These are phyloP conservation scores for Amphipyra tragopoginis DNA, from an alignment of 2,888 invertebrate species.

Conservation along the genomic window DNA sequence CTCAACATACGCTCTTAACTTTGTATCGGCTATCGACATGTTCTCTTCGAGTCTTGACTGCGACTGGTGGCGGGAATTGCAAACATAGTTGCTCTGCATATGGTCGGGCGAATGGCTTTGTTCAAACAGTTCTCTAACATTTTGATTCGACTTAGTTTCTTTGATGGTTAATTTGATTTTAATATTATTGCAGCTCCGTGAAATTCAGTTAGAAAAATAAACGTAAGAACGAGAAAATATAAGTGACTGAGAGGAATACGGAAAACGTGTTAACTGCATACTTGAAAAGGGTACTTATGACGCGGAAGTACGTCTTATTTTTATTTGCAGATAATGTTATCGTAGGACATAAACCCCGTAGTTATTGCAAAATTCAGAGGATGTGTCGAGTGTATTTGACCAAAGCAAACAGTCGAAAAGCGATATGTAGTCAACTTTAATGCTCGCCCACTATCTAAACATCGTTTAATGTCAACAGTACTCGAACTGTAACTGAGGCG, in stretches of 20 bases:
- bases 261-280: conserved; percentile 7
- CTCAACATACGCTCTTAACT: conserved; percentile 79
- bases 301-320: conserved; percentile 34
- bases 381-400: conserved; percentile 65
- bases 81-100: conserved; percentile 64
- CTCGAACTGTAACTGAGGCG: conserved; percentile 86
- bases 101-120: conserved; percentile 59
- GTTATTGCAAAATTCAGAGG: conserved; percentile 58
- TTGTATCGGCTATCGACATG: conserved; percentile 77
- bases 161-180: conserved; percentile 53
- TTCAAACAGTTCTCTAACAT: conserved; percentile 58
- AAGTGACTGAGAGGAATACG: conserved; percentile 6
- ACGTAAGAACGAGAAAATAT: conserved; percentile 1
- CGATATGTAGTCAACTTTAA: conserved; percentile 73
- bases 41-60: conserved; percentile 67
- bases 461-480: conserved; percentile 86
- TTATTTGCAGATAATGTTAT: conserved; percentile 52
- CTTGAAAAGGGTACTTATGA: conserved; percentile 30
- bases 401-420: conserved; percentile 73
- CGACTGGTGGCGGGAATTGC: conserved; percentile 66
- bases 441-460: conserved; percentile 79
- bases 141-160: conserved; percentile 52
- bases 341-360: conserved; percentile 46
- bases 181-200: conserved; percentile 7
- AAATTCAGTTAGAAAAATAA: conserved; percentile 18